Evolutionary conservation across 2,888 invertebrate genomes (phyloP).

Genomic region (Corythucha ciliata): DNA sequence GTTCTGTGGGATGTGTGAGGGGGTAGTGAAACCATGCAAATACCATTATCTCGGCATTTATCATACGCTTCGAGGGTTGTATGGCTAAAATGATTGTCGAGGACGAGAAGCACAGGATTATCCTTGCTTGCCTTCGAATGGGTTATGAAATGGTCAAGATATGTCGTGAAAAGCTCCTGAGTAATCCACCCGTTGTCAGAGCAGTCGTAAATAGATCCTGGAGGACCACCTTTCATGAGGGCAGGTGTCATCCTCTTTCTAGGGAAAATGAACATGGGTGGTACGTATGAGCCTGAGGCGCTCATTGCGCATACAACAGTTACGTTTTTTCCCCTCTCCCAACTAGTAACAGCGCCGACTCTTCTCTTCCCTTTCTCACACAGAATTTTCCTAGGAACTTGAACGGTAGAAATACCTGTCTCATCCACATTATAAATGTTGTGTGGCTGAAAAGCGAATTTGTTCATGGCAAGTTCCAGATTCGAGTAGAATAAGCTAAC

Average conservation of each 20-base stretch:
- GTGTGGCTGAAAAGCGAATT: not conserved
- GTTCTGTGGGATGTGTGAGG: conserved; percentile 39
- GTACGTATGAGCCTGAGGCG: not conserved
- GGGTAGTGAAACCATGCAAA: conserved; percentile 39
- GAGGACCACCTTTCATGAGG: not conserved
- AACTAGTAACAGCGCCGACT: not conserved
- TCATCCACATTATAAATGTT: conserved; percentile 4
- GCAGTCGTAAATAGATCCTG: not conserved
- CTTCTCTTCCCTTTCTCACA: not conserved
- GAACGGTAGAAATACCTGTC: not conserved
- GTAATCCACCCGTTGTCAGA: not conserved
- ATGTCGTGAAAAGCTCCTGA: not conserved
- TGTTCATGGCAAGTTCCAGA: not conserved
- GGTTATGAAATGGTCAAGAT: not conserved
- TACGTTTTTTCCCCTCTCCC: not conserved
- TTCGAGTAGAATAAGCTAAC: not conserved
- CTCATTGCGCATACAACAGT: not conserved
- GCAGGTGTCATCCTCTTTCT: not conserved
- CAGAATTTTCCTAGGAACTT: not conserved
- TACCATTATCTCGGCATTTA: conserved; percentile 38
- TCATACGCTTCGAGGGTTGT: conserved; percentile 30
- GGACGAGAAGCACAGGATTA: not conserved
- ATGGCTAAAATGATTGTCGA: conserved; percentile 14
- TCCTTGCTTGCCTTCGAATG: not conserved
- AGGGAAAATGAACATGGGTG: not conserved